A percentile compares a stretch with the other conserved stretches of the same genome.
Conservation (phyloP, 2,113 vertebrate species). For the Mobula birostris region DNA sequence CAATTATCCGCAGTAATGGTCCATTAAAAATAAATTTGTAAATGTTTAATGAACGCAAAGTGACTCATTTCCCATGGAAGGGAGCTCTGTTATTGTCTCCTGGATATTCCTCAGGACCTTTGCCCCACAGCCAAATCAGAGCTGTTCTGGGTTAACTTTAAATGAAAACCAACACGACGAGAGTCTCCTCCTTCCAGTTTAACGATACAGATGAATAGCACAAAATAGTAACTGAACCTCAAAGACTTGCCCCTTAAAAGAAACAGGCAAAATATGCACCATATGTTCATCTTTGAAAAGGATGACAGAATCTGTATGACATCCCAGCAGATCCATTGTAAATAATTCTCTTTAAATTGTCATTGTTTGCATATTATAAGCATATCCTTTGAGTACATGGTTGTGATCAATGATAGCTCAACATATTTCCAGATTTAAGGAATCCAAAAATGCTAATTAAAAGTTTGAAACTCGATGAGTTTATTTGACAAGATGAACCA, state of each 20-base stretch:
- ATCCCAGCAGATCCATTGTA: slow-evolving; percentile 28
- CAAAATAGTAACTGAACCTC: background rate
- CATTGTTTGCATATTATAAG: slow-evolving; percentile 11
- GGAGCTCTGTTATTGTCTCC: background rate
- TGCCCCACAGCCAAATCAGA: background rate
- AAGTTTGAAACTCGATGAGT: background rate
- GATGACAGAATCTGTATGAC: slow-evolving; percentile 29
- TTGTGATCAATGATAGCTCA: slow-evolving; percentile 22
- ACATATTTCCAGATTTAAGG: slow-evolving; percentile 18
- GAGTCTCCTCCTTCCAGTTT: background rate
- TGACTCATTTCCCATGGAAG: background rate
- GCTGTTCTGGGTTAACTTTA: background rate
- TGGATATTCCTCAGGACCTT: background rate
- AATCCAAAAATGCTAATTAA: slow-evolving; percentile 20
- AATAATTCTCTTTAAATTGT: slow-evolving; percentile 30
- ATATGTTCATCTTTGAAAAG: slow-evolving; percentile 18
- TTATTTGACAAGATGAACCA: background rate
- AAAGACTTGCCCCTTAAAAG: slow-evolving; percentile 31
- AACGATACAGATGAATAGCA: background rate
- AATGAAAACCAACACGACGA: background rate
- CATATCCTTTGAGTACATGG: background rate
- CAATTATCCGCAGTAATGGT: background rate
- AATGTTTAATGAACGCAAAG: slow-evolving; percentile 5
- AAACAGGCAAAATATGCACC: slow-evolving; percentile 7
- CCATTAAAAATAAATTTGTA: background rate